Evolutionary conservation across 2,888 invertebrate genomes (phyloP), one percentile per base, ranked within the genome.

Genomic region (Candidula unifasciata): DNA sequence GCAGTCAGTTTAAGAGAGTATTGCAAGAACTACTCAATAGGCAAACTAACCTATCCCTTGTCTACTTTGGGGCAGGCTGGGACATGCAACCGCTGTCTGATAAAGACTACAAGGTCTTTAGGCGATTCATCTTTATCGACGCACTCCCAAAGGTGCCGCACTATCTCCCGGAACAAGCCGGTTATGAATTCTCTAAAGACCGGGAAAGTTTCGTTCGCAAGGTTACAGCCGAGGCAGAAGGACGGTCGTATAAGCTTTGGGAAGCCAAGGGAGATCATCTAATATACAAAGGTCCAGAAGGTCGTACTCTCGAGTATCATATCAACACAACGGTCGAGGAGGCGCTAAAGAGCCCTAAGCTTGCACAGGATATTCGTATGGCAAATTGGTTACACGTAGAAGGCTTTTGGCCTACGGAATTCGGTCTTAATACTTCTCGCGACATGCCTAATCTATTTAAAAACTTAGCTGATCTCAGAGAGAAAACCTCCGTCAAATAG

Each of bases 281-380:
- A n/a, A n/a, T n/a, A n/a, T n/a, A n/a, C n/a, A n/a, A n/a, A n/a
- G n/a, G 69, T 33, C 35, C 69, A 18, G 18, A 18, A 13, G 69
- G 69, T 2, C 3, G 69, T 13, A 16, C 33, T 18, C 35, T 69
- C 1, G 69, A 69, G 3, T 69, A 69, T 18, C 18, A 69, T 69
- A 69, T 69, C 33, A 69, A 69, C 69, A 69, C 69, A 69, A 69
- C 69, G 69, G 69, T 69, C 69, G 10, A 35, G 69, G 64, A 64
- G 24, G 18, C 64, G 18, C 64, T 64, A 18, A n/a, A 1, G 35
- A 35, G 18, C 35, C 69, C 69, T 2, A 18, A 5, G 3, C 33
- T 69, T 18, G 10, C 69, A 35, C 33, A 3, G 8, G 35, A 13
- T 69, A 69, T 69, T 35, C 69, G 35, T 69, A 18, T 16, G 18